Base-by-base conservation (phyloP, 2,888 invertebrate genomes). In the Miltochrista miniata region DNA sequence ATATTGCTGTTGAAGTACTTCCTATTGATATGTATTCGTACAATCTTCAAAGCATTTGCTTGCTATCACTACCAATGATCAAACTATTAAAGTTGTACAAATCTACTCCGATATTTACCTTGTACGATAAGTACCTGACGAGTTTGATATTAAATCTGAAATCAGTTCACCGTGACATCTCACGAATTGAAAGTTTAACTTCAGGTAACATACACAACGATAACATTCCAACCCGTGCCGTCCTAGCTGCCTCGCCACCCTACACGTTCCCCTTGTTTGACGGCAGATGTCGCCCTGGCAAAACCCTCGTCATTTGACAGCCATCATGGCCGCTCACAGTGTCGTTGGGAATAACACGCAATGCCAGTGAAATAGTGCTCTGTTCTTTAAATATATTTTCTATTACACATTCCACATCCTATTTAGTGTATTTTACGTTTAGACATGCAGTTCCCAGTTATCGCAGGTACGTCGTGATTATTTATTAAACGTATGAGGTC, bases 201-300 rank as follows among this genome's bases (percentile, higher is more conserved):
- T 47, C 50, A 46, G 55, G 62, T 43, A 48, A 48, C 51, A 45
- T 24, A 38, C 41, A 59, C 57, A 53, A 61, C 56, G 60, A 66
- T 60, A 68, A 50, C 45, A 56, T 63, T 57, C 60, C 58, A 57
- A 57, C 55, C 57, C 53, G 54, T 39, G 50, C 51, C 9, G 48
- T 54, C 60, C 60, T 59, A 48, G 60, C 48, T 57, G 48, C 45
- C 56, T 44, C 46, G 46, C 59, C 60, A 59, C 65, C 69, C 73
- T 66, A 51, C 64, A 47, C 42, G 55, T 51, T 71, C 59, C 54
- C 58, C 55, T 60, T 56, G 65, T 70, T 70, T 68, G 64, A 57
- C 72, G 69, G 60, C 73, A 86, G 86, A 81, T 86, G 86, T 78
- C 85, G 79, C 64, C 44, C 54, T 48, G 45, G 48, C 58, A 35